phyloP scores from a whole-genome alignment of 30 jellyfish, hydroid and myxozoan genomes.

The Aurelia sp. region DNA sequence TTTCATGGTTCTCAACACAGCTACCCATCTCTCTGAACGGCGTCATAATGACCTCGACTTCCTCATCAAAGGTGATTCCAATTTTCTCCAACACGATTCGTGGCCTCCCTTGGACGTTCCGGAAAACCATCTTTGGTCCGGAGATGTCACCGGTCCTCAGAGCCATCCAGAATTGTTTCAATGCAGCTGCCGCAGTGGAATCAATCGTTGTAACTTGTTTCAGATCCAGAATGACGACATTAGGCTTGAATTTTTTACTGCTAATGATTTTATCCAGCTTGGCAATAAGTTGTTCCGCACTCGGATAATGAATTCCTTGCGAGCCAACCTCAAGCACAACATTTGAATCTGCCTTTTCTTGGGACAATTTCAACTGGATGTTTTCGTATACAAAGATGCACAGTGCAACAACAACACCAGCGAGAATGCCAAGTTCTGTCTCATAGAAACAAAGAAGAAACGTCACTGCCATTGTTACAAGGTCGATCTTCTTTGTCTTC shows the following conservation, averaged over 20 bases:
- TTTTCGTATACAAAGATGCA: constrained; percentile 32
- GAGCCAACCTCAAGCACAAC: constrained; percentile 31
- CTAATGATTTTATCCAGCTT: constrained; percentile 48
- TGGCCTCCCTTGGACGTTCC: constrained; percentile 23
- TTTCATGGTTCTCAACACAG: too few relatives aligned
- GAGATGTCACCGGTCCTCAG: constrained; percentile 12
- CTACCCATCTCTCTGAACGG: too few relatives aligned
- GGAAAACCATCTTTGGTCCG: constrained; percentile 47
- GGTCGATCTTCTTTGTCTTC: constrained; percentile 63
- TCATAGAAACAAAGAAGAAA: constrained; percentile 71
- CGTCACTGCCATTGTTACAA: constrained; percentile 51
- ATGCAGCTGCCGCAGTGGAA: constrained; percentile 56
- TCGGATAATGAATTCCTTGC: constrained; percentile 52
- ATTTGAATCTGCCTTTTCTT: constrained; percentile 4
- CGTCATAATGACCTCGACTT: not conserved
- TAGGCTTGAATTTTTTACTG: constrained; percentile 43
- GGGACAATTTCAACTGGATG: constrained; percentile 41
- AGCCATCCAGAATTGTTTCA: constrained; percentile 60
- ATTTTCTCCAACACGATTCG: constrained; percentile 9
- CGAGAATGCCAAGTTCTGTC: constrained; percentile 75
- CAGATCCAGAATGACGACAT: constrained; percentile 30
- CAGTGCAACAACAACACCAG: constrained; percentile 72
- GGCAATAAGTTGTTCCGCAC: constrained; percentile 47
- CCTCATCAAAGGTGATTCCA: constrained; percentile 28
- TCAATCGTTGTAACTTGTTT: constrained; percentile 41